Evolutionary conservation across 2,797 vertebrate genomes (phyloP), one percentile per base, ranked within the genome.

Genomic region (Melanotaenia nigrans): DNA sequence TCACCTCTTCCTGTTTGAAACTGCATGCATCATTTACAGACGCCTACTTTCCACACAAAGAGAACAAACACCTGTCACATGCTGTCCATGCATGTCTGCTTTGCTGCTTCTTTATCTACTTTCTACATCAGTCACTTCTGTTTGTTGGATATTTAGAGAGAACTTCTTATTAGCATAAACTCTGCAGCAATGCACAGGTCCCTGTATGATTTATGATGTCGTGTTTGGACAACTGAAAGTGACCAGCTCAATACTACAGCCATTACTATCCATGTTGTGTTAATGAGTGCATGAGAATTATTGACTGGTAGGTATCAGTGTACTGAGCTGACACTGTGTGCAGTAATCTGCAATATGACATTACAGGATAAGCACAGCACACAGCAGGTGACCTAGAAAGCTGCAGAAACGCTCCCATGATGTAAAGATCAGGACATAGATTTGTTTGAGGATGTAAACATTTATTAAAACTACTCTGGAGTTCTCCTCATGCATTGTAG

Each of bases 21-120:
- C 68, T 62, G 61, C 62, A 59, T 84, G 18, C 85, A 82, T 85
- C 75, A 87, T 90, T 84, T 57, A 86, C 69, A 35, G 49, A 16
- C 54, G 36, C 56, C 62, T 38, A 13, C 51, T 60, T 61, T 54
- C 73, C 59, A 79, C 16, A 3, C 69, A 86, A 71, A 60, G 32
- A 75, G 57, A 22, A 56, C 22, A 49, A 76, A 84, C 85, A 86
- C 77, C 81, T 82, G 78, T 56, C 55, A 73, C 60, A 63, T n/a
- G 58, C 59, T 73, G 24, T 28, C 53, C 13, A 36, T 57, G 49
- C 79, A 65, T 79, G 86, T 79, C 80, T 83, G 79, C 68, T 85
- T 78, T 80, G 55, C 64, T 71, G 66, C 3, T 59, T 61, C 49
- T 69, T 61, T 64, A 65, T 57, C 32, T 12, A 60, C 42, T 65